Conservation (phyloP, 2,113 vertebrate genomes). For the Festucalex cinctus region DNA sequence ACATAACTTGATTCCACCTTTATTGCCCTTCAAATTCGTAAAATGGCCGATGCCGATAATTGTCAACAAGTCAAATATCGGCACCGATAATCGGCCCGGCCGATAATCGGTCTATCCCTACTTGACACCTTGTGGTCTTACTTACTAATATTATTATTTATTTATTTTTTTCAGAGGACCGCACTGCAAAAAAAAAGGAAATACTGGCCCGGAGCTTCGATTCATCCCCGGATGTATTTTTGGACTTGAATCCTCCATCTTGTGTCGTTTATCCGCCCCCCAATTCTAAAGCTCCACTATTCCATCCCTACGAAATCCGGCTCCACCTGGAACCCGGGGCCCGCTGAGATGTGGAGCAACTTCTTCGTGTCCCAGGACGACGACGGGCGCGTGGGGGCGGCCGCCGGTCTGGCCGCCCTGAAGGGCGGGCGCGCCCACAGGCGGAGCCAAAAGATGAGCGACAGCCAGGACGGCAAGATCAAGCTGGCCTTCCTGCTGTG, state of each 20-base stretch:
- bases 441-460: conserved; percentile 76
- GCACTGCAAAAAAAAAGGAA: conserved; percentile 47
- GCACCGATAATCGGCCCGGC: no score
- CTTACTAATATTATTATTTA: conserved; percentile 25
- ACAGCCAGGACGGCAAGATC: conserved; percentile 80
- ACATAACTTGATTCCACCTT: no score
- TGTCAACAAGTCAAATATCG: no score
- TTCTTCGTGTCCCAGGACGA: conserved; percentile 81
- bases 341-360: conserved; percentile 81
- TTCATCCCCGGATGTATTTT: conserved; percentile 12
- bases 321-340: background rate
- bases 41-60: no score
- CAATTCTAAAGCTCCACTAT: background rate
- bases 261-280: conserved; percentile 13
- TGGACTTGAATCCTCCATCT: background rate
- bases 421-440: conserved; percentile 45
- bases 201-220: conserved; percentile 14
- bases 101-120: no score
- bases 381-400: conserved; percentile 64
- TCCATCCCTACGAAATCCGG: conserved; percentile 5
- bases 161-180: conserved; percentile 56
- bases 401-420: conserved; percentile 44
- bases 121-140: conserved; percentile 40
- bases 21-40: no score
- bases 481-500: conserved; percentile 81